Evolutionary conservation across 2,113 vertebrate genomes (phyloP), one percentile per base, ranked within the genome.

Genomic region (Plectropomus leopardus): DNA sequence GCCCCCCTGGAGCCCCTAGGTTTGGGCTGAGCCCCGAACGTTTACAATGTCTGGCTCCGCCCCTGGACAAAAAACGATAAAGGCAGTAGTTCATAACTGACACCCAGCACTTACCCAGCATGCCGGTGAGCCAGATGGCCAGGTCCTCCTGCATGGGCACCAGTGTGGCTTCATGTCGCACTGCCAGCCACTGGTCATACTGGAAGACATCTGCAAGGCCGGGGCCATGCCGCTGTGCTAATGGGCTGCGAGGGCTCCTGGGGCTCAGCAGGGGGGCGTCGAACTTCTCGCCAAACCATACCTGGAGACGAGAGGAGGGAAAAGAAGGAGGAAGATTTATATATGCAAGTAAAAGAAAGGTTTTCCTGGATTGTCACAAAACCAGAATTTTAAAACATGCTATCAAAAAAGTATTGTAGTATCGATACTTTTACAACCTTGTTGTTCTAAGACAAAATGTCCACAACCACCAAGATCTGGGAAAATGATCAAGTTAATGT

Each of bases 101-200:
- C 14, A n/a, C 2, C 0, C 36, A 8, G 32, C 28, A 9, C 77
- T 95, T 94, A 98, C 98, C 97, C 77, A 99, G 90, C 92, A 99
- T 95, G 68, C 96, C 94, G 14, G 92, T 96, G 13, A 99, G 92
- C 98, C 98, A 99, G 75, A 99, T 97, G 0, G 97, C 96, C 68
- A 99, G 93, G 47, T 99, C 98, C 83, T 99, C 98, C 72, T 97
- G 97, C 98, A 99, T 99, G 47, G 98, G 98, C 82, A 98, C 86
- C 87, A 99, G 85, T 0, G 96, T 96, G 73, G 97, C 98, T 78
- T 98, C 96, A 0, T 99, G 98, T 0, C 98, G 93, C 82, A 99
- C 97, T 0, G 97, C 92, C 86, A 99, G 93, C 98, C 98, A 99
- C 7, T 98, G 97, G 83, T 99, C 97, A 1, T 98, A 99, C 80